phyloP scores from a whole-genome alignment of 1,140 invertebrate genomes.

The Polyergus mexicanus region DNA sequence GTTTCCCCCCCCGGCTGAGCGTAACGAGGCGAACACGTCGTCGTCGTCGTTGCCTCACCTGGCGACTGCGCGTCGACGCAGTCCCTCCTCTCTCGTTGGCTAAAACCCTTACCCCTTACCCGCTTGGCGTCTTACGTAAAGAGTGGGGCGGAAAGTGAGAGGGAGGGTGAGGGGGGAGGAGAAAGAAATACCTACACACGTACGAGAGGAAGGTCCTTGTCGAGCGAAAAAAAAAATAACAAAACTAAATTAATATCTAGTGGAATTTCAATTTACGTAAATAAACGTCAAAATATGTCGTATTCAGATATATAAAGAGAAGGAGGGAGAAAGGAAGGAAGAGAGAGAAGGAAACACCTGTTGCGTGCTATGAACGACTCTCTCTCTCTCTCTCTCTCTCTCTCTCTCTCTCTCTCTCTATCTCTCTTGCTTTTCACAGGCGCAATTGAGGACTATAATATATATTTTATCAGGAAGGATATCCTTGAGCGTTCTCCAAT shows the following conservation, averaged over 20 bases:
- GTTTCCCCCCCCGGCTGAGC: slow-evolving; percentile 59
- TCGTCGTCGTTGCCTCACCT: slow-evolving; percentile 84
- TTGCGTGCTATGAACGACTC: slow-evolving; percentile 16
- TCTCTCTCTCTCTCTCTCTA: slow-evolving; percentile 24
- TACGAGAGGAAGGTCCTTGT: slow-evolving; percentile 15
- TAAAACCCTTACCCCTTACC: slow-evolving; percentile 46
- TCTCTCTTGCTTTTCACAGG: neutral
- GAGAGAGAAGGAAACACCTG: slow-evolving; percentile 5
- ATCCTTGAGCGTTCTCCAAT: neutral
- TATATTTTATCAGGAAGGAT: neutral
- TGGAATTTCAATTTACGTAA: slow-evolving; percentile 32
- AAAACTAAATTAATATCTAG: slow-evolving; percentile 55
- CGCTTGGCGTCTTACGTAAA: slow-evolving; percentile 9
- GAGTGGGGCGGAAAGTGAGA: slow-evolving; percentile 37
- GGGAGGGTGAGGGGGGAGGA: neutral
- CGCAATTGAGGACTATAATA: neutral
- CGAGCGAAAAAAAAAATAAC: neutral
- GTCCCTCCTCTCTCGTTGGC: slow-evolving; percentile 70
- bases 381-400: neutral
- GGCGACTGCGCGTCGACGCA: slow-evolving; percentile 83
- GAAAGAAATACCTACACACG: slow-evolving; percentile 29
- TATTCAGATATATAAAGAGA: neutral
- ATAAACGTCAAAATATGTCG: slow-evolving; percentile 3
- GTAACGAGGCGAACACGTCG: slow-evolving; percentile 71
- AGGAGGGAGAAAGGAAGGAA: neutral